A percentile compares a stretch with the other conserved stretches of the same genome.
These are phyloP conservation scores for Rhipidura dahli DNA, from an alignment of 2,113 vertebrate genomes.

Conservation along the genomic window DNA sequence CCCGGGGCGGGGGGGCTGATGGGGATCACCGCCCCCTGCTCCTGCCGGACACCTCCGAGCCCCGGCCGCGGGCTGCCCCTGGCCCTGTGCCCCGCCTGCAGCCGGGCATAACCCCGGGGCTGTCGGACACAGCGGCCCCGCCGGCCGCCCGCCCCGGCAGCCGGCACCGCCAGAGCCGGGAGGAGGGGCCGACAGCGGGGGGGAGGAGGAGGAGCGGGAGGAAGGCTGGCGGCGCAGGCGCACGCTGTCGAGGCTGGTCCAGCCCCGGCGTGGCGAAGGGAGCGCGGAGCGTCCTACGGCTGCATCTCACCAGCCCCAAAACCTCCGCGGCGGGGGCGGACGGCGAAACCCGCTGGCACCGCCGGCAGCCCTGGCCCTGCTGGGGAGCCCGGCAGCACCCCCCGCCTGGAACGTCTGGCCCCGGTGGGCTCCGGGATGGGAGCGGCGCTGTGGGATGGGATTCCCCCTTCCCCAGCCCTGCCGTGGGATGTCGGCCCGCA, in stretches of 20 bases:
- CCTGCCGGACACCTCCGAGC: background rate
- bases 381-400: background rate
- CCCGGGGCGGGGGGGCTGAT: background rate
- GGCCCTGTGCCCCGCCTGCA: background rate
- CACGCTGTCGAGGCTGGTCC: background rate
- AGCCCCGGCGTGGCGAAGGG: background rate
- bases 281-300: background rate
- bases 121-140: background rate
- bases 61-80: background rate
- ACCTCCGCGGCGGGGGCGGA: background rate
- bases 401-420: background rate
- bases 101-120: constrained; percentile 16
- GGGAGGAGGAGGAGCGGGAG: background rate
- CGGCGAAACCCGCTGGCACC: background rate
- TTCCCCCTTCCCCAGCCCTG: background rate
- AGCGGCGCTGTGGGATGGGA: background rate
- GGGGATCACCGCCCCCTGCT: background rate
- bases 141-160: background rate
- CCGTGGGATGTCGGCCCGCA: background rate
- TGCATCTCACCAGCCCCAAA: background rate
- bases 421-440: background rate
- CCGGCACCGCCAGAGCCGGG: background rate
- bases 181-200: background rate
- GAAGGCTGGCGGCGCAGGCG: constrained; percentile 46
- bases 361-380: background rate